Percentiles rank a stretch among this genome's conserved stretches.
These are phyloP conservation scores for Crenichthys baileyi DNA, from an alignment of 2,797 vertebrate species.

Conservation along the genomic window DNA sequence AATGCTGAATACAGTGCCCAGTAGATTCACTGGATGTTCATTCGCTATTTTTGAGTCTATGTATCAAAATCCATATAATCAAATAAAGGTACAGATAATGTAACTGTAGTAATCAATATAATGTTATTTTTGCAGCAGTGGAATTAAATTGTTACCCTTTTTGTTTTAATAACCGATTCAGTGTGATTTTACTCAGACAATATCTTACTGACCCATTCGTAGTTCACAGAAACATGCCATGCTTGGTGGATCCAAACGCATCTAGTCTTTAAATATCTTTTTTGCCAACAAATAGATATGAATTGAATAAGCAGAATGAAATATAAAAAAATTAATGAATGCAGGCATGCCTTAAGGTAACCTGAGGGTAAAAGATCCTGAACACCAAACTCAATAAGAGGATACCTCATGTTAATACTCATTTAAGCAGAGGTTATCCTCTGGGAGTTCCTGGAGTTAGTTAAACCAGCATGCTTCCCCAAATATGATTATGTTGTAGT, in stretches of 20 bases:
- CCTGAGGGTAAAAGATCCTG: slow-evolving; percentile 27
- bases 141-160: too few relatives aligned
- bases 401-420: slow-evolving; percentile 59
- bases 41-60: too few relatives aligned
- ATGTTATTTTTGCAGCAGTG: too few relatives aligned
- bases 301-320: slow-evolving; percentile 14
- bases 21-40: too few relatives aligned
- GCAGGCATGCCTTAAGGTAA: slow-evolving; percentile 33
- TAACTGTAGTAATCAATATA: too few relatives aligned
- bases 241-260: too few relatives aligned
- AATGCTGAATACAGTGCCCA: background rate
- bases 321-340: slow-evolving; percentile 31
- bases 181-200: background rate
- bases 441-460: slow-evolving; percentile 29
- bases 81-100: too few relatives aligned
- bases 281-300: slow-evolving; percentile 12
- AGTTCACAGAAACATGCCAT: background rate
- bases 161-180: too few relatives aligned
- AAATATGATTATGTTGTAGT: slow-evolving; percentile 33
- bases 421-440: background rate
- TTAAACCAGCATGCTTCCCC: slow-evolving; percentile 37
- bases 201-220: background rate
- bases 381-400: slow-evolving; percentile 50
- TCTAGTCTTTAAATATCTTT: too few relatives aligned
- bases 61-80: too few relatives aligned